phyloP scores from a whole-genome alignment of 2,888 invertebrate genomes.

The Chrysodeixis includens region DNA sequence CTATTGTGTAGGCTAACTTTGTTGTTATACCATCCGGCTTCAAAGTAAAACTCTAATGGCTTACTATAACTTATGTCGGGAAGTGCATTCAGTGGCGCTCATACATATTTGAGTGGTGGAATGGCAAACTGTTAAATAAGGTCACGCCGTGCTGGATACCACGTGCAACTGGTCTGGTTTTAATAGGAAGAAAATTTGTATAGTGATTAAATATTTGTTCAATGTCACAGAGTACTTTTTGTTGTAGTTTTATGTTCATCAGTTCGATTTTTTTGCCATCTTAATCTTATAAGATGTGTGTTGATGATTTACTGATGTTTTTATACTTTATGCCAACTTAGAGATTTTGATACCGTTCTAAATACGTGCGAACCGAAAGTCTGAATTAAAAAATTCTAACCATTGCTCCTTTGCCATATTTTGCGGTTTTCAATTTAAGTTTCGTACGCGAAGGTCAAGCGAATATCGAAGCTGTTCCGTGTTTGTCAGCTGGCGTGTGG shows the following conservation, averaged over 20 bases:
- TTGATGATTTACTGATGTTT: too few relatives aligned
- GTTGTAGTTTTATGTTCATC: too few relatives aligned
- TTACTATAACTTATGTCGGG: not conserved
- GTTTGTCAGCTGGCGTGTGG: not conserved
- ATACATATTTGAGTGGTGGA: not conserved
- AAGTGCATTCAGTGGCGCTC: not conserved
- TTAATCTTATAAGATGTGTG: too few relatives aligned
- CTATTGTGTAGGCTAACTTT: not conserved
- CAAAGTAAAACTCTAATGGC: not conserved
- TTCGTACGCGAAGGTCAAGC: not conserved
- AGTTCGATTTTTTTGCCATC: too few relatives aligned
- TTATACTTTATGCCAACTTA: too few relatives aligned
- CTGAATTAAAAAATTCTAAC: too few relatives aligned
- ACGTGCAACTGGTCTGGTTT: too few relatives aligned
- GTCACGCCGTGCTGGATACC: not conserved
- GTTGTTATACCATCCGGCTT: not conserved
- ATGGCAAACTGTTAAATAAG: not conserved
- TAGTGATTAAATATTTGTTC: not conserved
- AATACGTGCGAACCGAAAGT: too few relatives aligned
- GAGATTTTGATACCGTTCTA: too few relatives aligned
- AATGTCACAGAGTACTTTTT: not conserved
- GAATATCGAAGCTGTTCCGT: not conserved
- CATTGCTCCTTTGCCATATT: not conserved
- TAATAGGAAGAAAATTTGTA: not conserved
- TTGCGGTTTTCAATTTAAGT: not conserved